Conservation (phyloP, 2,113 vertebrate genomes). For the Amazona guildingii region DNA sequence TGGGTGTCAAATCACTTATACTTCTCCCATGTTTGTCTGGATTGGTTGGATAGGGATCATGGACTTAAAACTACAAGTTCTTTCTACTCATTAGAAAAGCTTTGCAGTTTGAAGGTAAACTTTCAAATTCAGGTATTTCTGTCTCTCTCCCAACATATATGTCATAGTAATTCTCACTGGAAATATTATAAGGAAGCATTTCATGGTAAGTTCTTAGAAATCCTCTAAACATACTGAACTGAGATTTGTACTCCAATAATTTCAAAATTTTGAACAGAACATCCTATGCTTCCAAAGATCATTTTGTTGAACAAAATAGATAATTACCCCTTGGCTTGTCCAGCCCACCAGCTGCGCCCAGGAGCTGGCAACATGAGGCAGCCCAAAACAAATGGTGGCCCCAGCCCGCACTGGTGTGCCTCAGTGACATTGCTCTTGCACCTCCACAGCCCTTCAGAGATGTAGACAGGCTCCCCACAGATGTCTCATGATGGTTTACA, state of each 20-base stretch:
- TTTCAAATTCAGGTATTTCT: neutral
- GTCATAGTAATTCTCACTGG: neutral
- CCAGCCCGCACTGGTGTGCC: fast-evolving
- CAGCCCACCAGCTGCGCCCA: neutral
- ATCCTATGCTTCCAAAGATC: neutral
- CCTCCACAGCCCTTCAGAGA: neutral
- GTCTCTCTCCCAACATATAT: neutral
- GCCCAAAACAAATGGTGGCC: fast-evolving
- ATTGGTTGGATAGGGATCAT: neutral
- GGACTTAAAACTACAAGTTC: neutral
- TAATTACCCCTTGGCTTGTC: neutral
- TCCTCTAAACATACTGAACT: neutral
- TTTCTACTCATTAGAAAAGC: neutral
- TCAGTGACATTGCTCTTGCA: neutral
- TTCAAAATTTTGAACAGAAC: neutral
- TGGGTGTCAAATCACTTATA: neutral
- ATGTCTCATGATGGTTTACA: neutral
- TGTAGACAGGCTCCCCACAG: neutral
- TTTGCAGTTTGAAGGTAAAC: neutral
- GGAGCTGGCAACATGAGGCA: fast-evolving
- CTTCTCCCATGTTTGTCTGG: neutral
- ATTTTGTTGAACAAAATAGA: neutral
- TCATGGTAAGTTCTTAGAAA: neutral
- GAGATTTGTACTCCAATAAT: neutral
- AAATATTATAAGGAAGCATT: neutral